Percentiles rank a stretch among this genome's conserved stretches.
phyloP scores from a whole-genome alignment of 2,113 vertebrate species.

The Bungarus multicinctus region DNA sequence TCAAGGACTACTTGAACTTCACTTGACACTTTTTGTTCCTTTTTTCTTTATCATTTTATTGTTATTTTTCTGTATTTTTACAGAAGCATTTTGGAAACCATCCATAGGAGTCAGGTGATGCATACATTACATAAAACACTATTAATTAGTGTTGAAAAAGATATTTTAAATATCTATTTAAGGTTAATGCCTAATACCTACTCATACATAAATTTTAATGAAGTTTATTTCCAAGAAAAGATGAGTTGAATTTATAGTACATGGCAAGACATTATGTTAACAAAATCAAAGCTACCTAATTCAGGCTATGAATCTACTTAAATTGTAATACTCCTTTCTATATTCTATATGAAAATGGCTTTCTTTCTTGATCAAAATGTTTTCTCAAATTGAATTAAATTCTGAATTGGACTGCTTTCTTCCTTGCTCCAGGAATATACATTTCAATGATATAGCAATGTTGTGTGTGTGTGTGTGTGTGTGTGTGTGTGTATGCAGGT shows the following conservation, averaged over 20 bases:
- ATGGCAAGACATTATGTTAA: neutral
- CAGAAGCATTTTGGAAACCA: neutral
- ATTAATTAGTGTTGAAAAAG: neutral
- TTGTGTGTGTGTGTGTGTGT: neutral
- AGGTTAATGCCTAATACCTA: neutral
- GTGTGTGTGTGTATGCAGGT: neutral
- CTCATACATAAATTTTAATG: neutral
- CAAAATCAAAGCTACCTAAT: neutral
- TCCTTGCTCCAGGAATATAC: neutral
- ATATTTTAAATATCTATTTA: neutral
- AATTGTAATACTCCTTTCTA: neutral
- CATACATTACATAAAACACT: no score
- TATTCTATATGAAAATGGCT: neutral
- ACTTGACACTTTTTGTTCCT: neutral
- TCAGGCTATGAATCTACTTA: neutral
- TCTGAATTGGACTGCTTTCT: neutral
- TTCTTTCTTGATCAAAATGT: neutral
- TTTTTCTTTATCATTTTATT: neutral
- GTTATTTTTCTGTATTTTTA: neutral
- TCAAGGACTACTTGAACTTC: neutral
- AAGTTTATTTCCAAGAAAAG: neutral
- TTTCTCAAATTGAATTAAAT: neutral
- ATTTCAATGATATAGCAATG: neutral
- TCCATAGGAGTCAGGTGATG: neutral
- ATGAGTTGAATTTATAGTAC: neutral